phyloP scores from a whole-genome alignment of 2,888 invertebrate genomes.

The Trichacis sp. region DNA sequence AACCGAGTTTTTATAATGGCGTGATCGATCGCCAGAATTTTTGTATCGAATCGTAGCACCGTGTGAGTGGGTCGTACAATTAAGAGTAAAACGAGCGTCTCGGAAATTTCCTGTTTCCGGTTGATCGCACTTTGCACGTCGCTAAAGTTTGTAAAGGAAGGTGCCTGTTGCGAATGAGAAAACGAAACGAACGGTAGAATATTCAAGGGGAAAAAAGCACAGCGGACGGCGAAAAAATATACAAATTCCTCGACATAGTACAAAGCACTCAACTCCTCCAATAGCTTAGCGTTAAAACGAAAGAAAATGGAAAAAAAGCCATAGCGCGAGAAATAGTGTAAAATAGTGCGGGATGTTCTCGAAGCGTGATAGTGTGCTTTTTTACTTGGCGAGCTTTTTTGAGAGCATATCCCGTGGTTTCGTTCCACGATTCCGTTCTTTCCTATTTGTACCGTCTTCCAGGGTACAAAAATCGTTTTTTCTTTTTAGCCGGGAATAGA shows the following conservation, averaged over 20 bases:
- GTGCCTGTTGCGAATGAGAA: not conserved
- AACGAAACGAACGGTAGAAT: not conserved
- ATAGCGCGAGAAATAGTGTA: slow-evolving; percentile 45
- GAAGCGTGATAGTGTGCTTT: slow-evolving; percentile 10
- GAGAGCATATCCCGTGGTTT: slow-evolving; percentile 1
- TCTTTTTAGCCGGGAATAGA: no score
- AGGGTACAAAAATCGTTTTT: slow-evolving; percentile 52
- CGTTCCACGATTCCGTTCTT: slow-evolving; percentile 32
- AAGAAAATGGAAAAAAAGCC: slow-evolving; percentile 41
- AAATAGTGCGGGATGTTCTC: slow-evolving; percentile 13
- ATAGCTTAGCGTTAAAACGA: slow-evolving; percentile 54
- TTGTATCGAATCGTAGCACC: no score
- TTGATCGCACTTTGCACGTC: no score
- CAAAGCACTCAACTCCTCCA: slow-evolving; percentile 66
- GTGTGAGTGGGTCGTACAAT: not conserved
- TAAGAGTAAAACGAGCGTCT: no score
- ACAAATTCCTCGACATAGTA: slow-evolving; percentile 69
- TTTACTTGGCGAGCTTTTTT: slow-evolving; percentile 10
- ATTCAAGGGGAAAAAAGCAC: slow-evolving; percentile 6
- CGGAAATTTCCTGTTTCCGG: no score
- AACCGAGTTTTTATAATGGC: not conserved
- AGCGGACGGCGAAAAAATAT: slow-evolving; percentile 53
- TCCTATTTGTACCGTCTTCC: slow-evolving; percentile 57
- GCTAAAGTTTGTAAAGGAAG: not conserved
- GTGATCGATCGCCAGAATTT: no score